Conservation (phyloP, 2,797 vertebrate genomes). For the Okamejei kenojei region DNA sequence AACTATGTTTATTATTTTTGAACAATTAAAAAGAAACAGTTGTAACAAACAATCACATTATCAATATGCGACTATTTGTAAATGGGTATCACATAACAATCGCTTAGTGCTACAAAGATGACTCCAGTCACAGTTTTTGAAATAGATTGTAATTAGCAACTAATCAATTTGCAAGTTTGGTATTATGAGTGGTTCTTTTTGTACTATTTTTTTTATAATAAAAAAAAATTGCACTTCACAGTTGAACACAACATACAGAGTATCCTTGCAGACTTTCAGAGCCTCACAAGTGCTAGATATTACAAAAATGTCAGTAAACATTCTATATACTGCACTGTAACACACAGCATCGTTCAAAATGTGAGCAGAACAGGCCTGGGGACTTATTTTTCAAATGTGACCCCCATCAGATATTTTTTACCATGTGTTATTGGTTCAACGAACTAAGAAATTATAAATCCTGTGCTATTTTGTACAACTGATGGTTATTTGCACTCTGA, state of each 20-base stretch:
- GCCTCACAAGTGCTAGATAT: slow-evolving; percentile 13
- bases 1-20: slow-evolving; percentile 35
- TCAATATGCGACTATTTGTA: slow-evolving; percentile 4
- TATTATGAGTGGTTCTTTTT: slow-evolving; percentile 16
- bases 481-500: neutral
- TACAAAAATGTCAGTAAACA: slow-evolving; percentile 29
- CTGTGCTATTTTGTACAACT: neutral
- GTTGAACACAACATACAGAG: slow-evolving; percentile 31
- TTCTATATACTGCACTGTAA: neutral
- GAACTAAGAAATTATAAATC: neutral
- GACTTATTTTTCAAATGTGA: slow-evolving; percentile 4
- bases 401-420: neutral
- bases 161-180: neutral
- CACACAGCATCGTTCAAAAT: slow-evolving; percentile 23
- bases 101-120: slow-evolving; percentile 24
- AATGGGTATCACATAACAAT: slow-evolving; percentile 31
- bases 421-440: neutral
- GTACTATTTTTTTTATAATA: slow-evolving; percentile 21
- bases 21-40: slow-evolving; percentile 31
- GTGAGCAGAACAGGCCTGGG: neutral
- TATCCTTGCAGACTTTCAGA: slow-evolving; percentile 23
- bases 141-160: neutral
- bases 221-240: slow-evolving; percentile 35
- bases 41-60: slow-evolving; percentile 28
- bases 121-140: slow-evolving; percentile 14